These are phyloP conservation scores for Drosophila conformis DNA, from an alignment of 2,888 invertebrate species.

Conservation along the genomic window DNA sequence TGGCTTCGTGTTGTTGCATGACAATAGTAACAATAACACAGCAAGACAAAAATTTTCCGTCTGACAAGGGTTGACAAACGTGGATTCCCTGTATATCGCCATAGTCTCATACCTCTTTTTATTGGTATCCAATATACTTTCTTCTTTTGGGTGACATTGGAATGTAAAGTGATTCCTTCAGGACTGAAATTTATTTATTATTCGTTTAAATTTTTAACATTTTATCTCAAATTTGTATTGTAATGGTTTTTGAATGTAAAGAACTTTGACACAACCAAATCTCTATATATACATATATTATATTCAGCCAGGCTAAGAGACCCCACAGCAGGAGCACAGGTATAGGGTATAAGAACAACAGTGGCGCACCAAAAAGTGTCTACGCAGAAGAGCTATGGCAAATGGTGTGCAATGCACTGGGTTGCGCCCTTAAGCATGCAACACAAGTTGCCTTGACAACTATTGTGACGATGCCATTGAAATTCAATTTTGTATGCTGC, in stretches of 20 bases:
- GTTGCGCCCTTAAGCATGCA: constrained; percentile 54
- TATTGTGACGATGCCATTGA: constrained; percentile 70
- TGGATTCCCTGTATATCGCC: constrained; percentile 22
- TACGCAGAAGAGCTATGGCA: constrained; percentile 25
- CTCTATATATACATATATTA: background rate
- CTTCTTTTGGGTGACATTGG: background rate
- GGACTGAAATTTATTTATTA: background rate
- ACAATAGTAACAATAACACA: constrained; percentile 50
- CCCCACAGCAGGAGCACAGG: background rate
- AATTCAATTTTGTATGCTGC: constrained; percentile 68
- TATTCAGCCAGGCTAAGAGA: background rate
- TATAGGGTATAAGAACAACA: constrained; percentile 26
- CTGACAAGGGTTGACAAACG: background rate
- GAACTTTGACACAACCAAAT: background rate
- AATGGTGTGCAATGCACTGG: constrained; percentile 44
- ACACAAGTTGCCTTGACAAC: constrained; percentile 71
- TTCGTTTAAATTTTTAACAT: background rate
- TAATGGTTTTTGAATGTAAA: background rate
- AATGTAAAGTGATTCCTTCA: background rate
- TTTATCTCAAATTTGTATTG: background rate
- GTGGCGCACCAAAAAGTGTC: constrained; percentile 29
- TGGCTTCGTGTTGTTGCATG: constrained; percentile 56
- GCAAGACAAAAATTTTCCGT: constrained; percentile 2
- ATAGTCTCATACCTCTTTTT: background rate
- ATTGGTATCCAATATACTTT: background rate